phyloP scores from a whole-genome alignment of 2,888 invertebrate genomes.

The Netelia fuscicornis region DNA sequence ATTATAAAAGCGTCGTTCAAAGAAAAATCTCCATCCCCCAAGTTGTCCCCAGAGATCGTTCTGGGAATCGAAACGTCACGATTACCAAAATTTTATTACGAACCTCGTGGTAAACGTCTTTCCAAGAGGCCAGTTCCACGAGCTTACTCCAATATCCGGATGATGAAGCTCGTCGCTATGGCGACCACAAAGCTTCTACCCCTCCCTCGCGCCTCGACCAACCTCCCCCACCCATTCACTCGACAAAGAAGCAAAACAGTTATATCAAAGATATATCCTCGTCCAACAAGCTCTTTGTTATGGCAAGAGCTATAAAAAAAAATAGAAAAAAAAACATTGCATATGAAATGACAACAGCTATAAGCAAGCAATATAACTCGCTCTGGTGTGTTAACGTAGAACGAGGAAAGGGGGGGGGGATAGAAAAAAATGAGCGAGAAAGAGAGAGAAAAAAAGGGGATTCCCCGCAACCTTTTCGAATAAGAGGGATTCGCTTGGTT shows the following conservation, averaged over 20 bases:
- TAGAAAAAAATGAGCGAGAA: too few relatives aligned
- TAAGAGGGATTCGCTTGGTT: slow-evolving; percentile 42
- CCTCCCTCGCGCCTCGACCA: too few relatives aligned
- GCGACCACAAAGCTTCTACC: too few relatives aligned
- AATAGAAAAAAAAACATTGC: slow-evolving; percentile 1
- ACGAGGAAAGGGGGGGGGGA: background rate
- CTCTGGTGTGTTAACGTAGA: slow-evolving; percentile 15
- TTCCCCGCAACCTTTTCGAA: slow-evolving; percentile 16
- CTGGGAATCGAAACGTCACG: too few relatives aligned
- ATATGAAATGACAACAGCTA: slow-evolving; percentile 31
- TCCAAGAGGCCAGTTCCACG: too few relatives aligned
- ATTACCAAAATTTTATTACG: too few relatives aligned
- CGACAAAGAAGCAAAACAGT: slow-evolving; percentile 1
- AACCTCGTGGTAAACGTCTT: too few relatives aligned
- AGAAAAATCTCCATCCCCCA: too few relatives aligned
- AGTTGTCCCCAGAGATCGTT: too few relatives aligned
- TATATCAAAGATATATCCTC: slow-evolving; percentile 16
- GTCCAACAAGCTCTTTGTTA: slow-evolving; percentile 14
- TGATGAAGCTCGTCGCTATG: too few relatives aligned
- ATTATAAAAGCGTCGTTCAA: too few relatives aligned
- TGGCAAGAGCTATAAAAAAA: background rate
- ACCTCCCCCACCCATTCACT: background rate
- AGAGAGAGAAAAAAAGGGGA: background rate
- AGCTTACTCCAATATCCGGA: too few relatives aligned
- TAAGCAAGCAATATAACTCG: slow-evolving; percentile 7